Conservation (phyloP, 2,888 invertebrate species). For the Aspidapion aeneum region DNA sequence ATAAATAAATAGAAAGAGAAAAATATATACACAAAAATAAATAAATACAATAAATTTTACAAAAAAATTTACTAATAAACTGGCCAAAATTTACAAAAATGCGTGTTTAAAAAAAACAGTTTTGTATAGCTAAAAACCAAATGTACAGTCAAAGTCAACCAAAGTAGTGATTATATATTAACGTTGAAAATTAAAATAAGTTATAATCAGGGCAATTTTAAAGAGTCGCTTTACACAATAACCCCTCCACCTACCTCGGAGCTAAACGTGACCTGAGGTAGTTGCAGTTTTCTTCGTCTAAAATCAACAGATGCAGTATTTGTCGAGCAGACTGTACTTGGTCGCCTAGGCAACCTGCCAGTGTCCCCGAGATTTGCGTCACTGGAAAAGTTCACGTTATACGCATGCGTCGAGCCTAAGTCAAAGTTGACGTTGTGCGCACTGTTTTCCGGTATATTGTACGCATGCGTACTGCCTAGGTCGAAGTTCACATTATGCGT, state of each 20-base stretch:
- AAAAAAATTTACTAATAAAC: constrained; percentile 25
- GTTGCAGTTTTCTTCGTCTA: constrained; percentile 60
- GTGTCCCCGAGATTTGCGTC: constrained; percentile 31
- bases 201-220: too few relatives aligned
- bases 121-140: constrained; percentile 21
- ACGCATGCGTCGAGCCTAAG: background rate
- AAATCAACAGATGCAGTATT: constrained; percentile 53
- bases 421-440: background rate
- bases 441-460: background rate
- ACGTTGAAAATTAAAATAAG: too few relatives aligned
- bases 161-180: too few relatives aligned
- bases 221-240: constrained; percentile 76
- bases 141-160: too few relatives aligned
- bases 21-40: constrained; percentile 4
- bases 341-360: constrained; percentile 44
- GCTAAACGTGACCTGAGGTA: constrained; percentile 82
- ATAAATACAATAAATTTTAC: constrained; percentile 4
- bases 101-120: constrained; percentile 23
- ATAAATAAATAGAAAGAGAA: constrained; percentile 21
- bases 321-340: constrained; percentile 68
- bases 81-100: constrained; percentile 26
- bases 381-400: too few relatives aligned
- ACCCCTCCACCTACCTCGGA: constrained; percentile 91
- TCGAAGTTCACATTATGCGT: background rate
- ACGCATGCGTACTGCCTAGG: background rate